These are phyloP conservation scores for Morbakka virulenta DNA, from an alignment of 30 jellyfish, hydroid and myxozoan species.

Conservation along the genomic window DNA sequence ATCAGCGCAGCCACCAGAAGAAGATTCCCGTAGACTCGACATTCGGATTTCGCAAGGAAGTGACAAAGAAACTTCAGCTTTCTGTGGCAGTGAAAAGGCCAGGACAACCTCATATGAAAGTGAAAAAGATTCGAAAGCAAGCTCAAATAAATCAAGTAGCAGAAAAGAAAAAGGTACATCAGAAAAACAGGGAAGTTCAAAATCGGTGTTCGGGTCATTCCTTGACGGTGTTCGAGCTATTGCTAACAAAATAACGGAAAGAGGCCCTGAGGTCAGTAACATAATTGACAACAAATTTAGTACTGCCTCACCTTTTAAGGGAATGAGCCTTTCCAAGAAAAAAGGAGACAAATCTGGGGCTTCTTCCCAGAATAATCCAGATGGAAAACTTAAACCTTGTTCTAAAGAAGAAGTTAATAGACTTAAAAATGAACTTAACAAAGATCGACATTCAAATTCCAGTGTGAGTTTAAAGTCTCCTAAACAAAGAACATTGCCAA, in stretches of 20 bases:
- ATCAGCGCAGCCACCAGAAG: neutral
- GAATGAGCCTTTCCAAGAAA: neutral
- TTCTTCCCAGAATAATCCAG: neutral
- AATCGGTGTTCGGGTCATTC: constrained; percentile 66
- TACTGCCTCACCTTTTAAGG: neutral
- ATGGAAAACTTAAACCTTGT: neutral
- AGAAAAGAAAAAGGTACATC: neutral
- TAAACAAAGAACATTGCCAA: neutral
- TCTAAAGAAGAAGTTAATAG: neutral
- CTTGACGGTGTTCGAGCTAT: constrained; percentile 68
- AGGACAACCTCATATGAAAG: neutral
- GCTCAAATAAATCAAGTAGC: neutral
- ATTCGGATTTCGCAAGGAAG: neutral
- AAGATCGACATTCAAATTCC: neutral
- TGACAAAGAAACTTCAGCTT: neutral
- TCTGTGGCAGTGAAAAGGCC: neutral
- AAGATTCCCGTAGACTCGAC: neutral
- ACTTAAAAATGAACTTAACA: neutral
- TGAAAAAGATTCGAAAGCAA: neutral
- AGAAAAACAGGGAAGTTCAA: neutral
- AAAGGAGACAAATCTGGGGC: neutral
- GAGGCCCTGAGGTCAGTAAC: neutral
- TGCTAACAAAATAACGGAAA: constrained; percentile 68
- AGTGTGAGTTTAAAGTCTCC: neutral
- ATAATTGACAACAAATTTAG: neutral